A percentile compares a stretch with the other conserved stretches of the same genome.
phyloP scores from a whole-genome alignment of 1,140 invertebrate species.

The Lordiphosa clarofinis region DNA sequence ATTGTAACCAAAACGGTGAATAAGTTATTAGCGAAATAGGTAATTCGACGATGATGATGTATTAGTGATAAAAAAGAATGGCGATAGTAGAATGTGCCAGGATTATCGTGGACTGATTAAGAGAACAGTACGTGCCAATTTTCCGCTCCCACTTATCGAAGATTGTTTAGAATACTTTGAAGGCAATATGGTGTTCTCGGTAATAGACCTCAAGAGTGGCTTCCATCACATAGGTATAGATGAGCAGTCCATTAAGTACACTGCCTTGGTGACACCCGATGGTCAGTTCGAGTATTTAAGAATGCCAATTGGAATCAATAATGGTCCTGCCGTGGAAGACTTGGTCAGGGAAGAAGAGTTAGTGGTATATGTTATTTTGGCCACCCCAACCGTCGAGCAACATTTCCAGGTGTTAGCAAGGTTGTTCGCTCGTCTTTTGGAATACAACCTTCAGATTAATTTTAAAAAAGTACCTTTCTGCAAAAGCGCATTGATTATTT shows the following conservation, averaged over 20 bases:
- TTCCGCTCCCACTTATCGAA: slow-evolving; percentile 11
- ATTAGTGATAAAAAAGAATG: slow-evolving; percentile 15
- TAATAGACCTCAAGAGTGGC: too few species aligned
- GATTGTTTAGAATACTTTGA: slow-evolving; percentile 8
- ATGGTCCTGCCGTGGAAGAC: slow-evolving; percentile 2
- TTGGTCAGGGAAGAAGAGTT: not conserved
- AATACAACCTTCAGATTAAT: too few species aligned
- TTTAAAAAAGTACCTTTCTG: too few species aligned
- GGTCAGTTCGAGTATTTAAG: slow-evolving; percentile 6
- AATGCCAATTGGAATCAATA: slow-evolving; percentile 9
- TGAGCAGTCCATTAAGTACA: too few species aligned
- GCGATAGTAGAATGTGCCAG: slow-evolving; percentile 15
- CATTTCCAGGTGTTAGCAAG: too few species aligned
- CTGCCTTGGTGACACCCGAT: too few species aligned
- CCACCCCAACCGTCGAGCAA: not conserved
- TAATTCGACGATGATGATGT: slow-evolving; percentile 4
- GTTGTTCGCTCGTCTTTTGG: too few species aligned
- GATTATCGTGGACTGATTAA: slow-evolving; percentile 19
- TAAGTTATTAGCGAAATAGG: slow-evolving; percentile 1
- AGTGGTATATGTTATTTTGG: slow-evolving; percentile 1
- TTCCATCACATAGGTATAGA: too few species aligned
- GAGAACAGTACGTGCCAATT: slow-evolving; percentile 1
- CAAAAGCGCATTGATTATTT: too few species aligned
- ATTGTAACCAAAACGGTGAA: not conserved
- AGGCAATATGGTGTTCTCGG: not conserved